Evolutionary conservation across 2,113 vertebrate species (phyloP).

Genomic region (Zosterops hypoxanthus): DNA sequence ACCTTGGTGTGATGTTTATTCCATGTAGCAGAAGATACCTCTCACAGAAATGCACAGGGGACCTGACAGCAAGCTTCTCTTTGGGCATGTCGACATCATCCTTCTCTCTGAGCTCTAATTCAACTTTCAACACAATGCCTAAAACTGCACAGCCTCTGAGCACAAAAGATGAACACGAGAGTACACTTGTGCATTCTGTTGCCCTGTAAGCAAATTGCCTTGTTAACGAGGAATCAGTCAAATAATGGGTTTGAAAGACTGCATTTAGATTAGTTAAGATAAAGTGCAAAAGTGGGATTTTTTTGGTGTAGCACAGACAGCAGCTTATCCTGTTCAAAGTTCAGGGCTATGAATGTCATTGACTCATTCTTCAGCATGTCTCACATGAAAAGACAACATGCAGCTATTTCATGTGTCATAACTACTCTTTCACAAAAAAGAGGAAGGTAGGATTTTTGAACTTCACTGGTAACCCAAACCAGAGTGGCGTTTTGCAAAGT

Average conservation of each 20-base stretch:
- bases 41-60: constrained; percentile 32
- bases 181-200: constrained; percentile 40
- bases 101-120: constrained; percentile 52
- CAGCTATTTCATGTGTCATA: not conserved
- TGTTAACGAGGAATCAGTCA: constrained; percentile 50
- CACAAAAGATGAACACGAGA: constrained; percentile 48
- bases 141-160: constrained; percentile 3
- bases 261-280: constrained; percentile 25
- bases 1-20: constrained; percentile 6
- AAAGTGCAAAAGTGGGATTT: not conserved
- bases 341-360: not conserved
- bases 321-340: not conserved
- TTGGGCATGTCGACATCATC: constrained; percentile 53
- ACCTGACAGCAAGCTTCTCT: constrained; percentile 7
- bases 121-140: constrained; percentile 50
- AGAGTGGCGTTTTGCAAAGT: not conserved
- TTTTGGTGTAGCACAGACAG: not conserved
- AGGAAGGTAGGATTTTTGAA: not conserved
- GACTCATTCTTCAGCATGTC: not conserved
- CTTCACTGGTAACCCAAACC: not conserved
- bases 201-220: constrained; percentile 63
- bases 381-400: not conserved
- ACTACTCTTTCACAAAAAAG: not conserved
- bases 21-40: constrained; percentile 28
- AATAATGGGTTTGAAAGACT: constrained; percentile 33